Conservation (phyloP, 2,797 vertebrate species). For the Scarus forsteni region DNA sequence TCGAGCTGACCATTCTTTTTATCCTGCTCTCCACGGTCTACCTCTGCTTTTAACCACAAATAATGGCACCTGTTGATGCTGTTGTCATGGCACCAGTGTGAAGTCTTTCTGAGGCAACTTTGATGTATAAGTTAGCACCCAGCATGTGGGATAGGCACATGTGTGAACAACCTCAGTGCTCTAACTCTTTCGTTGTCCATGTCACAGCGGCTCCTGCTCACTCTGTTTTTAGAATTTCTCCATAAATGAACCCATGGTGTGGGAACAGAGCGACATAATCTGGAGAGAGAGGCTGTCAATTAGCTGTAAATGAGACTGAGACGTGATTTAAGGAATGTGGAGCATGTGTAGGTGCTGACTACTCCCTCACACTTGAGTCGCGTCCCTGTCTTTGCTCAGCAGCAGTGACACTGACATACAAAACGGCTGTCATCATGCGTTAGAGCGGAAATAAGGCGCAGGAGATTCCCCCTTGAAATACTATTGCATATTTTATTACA, state of each 20-base stretch:
- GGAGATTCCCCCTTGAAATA: constrained; percentile 35
- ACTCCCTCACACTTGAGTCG: constrained; percentile 39
- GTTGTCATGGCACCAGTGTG: constrained; percentile 64
- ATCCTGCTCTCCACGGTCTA: neutral
- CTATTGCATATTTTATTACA: constrained; percentile 32
- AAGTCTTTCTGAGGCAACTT: constrained; percentile 34
- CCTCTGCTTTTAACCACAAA: constrained; percentile 23
- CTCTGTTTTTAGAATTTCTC: constrained; percentile 5
- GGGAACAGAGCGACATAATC: constrained; percentile 32
- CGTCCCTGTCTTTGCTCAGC: constrained; percentile 44
- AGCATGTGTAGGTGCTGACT: constrained; percentile 55
- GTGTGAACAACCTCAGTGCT: neutral
- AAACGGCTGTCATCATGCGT: constrained; percentile 69
- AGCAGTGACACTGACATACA: constrained; percentile 54
- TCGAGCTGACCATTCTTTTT: constrained; percentile 9
- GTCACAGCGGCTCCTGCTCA: neutral
- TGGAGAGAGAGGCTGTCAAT: constrained; percentile 44
- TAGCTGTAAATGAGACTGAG: constrained; percentile 35
- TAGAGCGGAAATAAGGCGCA: constrained; percentile 58
- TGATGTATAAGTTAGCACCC: constrained; percentile 39
- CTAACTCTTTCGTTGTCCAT: neutral
- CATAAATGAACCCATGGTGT: constrained; percentile 30
- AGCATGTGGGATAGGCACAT: neutral
- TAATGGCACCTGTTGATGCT: constrained; percentile 36
- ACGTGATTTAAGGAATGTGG: constrained; percentile 43